Evolutionary conservation across 2,113 vertebrate species (phyloP).

Genomic region (Gobiocypris rarus): DNA sequence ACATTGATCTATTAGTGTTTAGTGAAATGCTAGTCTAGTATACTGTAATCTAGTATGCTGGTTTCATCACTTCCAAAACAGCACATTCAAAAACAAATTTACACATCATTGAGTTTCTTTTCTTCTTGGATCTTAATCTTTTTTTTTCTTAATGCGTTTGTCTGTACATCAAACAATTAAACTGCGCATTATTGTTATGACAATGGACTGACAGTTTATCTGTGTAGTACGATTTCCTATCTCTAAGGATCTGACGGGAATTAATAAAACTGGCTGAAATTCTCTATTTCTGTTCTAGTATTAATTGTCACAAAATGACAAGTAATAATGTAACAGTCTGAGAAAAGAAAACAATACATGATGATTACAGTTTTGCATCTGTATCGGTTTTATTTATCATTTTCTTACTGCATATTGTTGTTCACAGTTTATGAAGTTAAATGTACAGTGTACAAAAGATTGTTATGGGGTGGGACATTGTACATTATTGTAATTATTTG

Average conservation of each 20-base stretch:
- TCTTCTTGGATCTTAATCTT: background rate
- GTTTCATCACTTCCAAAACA: background rate
- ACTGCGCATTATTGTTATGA: background rate
- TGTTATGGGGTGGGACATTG: constrained; percentile 78
- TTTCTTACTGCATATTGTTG: constrained; percentile 61
- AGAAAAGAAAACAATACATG: constrained; percentile 16
- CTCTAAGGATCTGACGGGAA: background rate
- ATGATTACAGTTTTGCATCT: constrained; percentile 14
- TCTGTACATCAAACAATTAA: background rate
- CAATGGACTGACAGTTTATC: background rate
- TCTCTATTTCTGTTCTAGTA: background rate
- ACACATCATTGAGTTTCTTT: background rate
- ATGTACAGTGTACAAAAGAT: constrained; percentile 74
- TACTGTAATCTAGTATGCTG: background rate
- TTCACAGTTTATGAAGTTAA: constrained; percentile 66
- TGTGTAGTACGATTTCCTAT: background rate
- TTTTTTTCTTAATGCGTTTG: background rate
- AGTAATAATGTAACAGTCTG: background rate
- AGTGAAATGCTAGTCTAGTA: background rate
- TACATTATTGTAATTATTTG: constrained; percentile 99
- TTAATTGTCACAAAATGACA: background rate
- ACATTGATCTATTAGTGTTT: background rate
- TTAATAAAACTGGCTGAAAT: constrained; percentile 2
- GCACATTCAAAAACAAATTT: background rate
- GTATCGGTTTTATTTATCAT: constrained; percentile 54